A percentile compares a stretch with the other conserved stretches of the same genome.
These are phyloP conservation scores for Diadumene lineata DNA, from an alignment of 92 coral and sea anemone genomes.

Conservation along the genomic window DNA sequence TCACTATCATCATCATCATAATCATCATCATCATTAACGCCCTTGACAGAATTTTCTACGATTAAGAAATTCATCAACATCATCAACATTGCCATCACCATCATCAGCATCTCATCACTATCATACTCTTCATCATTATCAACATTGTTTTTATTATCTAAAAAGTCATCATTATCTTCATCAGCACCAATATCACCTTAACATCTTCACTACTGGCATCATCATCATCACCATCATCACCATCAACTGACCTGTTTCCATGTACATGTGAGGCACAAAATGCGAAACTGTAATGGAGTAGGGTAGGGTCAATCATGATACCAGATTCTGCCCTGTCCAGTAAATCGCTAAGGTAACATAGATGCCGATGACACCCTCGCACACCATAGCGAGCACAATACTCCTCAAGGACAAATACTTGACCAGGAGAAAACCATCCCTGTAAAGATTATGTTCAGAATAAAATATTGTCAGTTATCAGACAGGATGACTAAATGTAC, in stretches of 20 bases:
- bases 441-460: no score
- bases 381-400: slow-evolving; percentile 98
- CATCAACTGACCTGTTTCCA: slow-evolving; percentile 74
- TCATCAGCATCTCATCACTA: not conserved
- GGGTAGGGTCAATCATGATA: slow-evolving; percentile 92
- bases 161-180: not conserved
- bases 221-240: not conserved
- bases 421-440: slow-evolving; percentile 99
- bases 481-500: not conserved
- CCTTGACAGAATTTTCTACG: no score
- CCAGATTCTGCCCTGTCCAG: slow-evolving; percentile 95
- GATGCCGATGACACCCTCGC: slow-evolving; percentile 95
- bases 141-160: not conserved
- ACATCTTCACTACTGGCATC: not conserved
- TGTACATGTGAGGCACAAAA: slow-evolving; percentile 99
- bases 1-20: not conserved
- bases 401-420: slow-evolving; percentile 94
- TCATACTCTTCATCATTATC: not conserved
- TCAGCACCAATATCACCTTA: not conserved
- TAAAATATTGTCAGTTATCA: no score
- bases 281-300: slow-evolving; percentile 96
- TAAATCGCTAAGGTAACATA: slow-evolving; percentile 81
- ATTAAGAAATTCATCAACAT: not conserved
- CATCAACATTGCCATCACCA: not conserved
- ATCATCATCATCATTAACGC: not conserved